Conservation (phyloP, 2,113 vertebrate genomes). For the Pseudorectes ferrugineus region DNA sequence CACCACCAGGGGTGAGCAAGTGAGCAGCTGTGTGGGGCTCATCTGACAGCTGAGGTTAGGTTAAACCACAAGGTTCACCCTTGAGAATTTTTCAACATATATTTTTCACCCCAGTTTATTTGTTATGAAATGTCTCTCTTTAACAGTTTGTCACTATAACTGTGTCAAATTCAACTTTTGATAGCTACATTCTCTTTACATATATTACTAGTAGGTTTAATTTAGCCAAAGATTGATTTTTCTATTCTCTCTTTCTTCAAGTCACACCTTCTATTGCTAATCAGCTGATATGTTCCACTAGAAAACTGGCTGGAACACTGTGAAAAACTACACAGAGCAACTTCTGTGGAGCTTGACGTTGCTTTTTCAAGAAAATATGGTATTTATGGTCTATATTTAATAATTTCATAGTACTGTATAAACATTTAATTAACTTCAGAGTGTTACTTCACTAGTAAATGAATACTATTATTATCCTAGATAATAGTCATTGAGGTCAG, state of each 20-base stretch:
- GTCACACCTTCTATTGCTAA: not conserved
- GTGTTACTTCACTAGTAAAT: not conserved
- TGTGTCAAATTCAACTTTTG: not conserved
- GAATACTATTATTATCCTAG: not conserved
- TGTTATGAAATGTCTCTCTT: not conserved
- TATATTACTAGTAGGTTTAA: not conserved
- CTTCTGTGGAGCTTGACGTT: not conserved
- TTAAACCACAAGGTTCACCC: not conserved
- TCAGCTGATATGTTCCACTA: not conserved
- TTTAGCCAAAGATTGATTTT: not conserved
- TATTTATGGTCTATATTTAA: not conserved
- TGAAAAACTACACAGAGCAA: not conserved
- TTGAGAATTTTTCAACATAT: not conserved
- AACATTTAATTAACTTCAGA: not conserved
- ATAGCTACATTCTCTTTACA: not conserved
- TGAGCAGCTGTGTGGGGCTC: not conserved
- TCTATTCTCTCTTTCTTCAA: not conserved
- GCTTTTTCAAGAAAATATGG: not conserved
- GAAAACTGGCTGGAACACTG: not conserved
- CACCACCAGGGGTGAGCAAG: not conserved
- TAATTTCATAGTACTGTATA: not conserved
- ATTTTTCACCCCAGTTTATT: not conserved
- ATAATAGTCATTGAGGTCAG: not conserved
- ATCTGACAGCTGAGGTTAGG: not conserved
- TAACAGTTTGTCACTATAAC: not conserved